Conservation (phyloP, 23 tunicate species). For the Oikopleura vanhoeffeni region DNA sequence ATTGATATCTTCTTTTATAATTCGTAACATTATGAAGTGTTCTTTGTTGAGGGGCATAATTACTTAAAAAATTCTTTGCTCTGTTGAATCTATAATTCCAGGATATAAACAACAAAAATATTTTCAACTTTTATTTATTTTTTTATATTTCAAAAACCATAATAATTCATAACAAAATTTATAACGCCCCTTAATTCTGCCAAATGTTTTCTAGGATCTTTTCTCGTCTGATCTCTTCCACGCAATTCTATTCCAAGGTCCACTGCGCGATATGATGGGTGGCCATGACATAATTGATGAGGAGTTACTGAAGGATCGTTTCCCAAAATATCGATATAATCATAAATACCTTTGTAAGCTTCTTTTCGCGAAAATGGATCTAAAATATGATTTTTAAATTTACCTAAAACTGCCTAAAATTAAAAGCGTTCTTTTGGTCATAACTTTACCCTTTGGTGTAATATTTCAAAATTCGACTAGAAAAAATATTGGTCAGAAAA, state of each 20-base stretch:
- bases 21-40: slow-evolving; percentile 6
- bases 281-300: neutral
- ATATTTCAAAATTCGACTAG: no score
- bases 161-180: neutral
- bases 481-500: no score
- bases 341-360: slow-evolving; percentile 1
- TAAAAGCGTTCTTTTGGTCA: no score
- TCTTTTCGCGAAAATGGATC: slow-evolving; percentile 4
- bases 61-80: no score
- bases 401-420: no score
- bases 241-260: neutral
- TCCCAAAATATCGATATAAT: neutral
- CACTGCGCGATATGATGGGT: neutral
- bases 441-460: no score
- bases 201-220: slow-evolving; percentile 1
- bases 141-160: neutral
- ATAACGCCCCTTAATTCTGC: neutral
- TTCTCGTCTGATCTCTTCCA: neutral
- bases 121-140: no score
- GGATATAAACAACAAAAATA: no score
- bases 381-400: no score
- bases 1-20: neutral
- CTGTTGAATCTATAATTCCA: no score
- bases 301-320: slow-evolving; percentile 1
- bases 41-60: neutral